These are phyloP conservation scores for Periophthalmus magnuspinnatus DNA, from an alignment of 2,797 vertebrate genomes.

Conservation along the genomic window DNA sequence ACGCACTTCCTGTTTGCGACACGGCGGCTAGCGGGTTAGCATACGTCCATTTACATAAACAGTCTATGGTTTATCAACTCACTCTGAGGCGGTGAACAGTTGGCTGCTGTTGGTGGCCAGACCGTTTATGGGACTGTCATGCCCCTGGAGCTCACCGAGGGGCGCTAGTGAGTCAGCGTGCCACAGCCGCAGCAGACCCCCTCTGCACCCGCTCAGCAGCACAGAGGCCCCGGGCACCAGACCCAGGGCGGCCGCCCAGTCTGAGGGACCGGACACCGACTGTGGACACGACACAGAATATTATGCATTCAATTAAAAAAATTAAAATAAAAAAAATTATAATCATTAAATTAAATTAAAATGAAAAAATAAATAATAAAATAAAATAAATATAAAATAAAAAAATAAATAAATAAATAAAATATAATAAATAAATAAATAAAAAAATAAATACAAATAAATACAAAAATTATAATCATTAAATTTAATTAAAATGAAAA, in stretches of 20 bases:
- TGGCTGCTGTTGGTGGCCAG: slow-evolving; percentile 90
- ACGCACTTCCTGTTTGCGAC: no score
- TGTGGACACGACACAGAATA: slow-evolving; percentile 64
- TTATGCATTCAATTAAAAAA: neutral
- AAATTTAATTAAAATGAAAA: no score
- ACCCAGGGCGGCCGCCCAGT: slow-evolving; percentile 91
- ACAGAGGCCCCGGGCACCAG: slow-evolving; percentile 79
- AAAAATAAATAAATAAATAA: no score
- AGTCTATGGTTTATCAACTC: slow-evolving; percentile 63
- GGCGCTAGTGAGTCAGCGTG: slow-evolving; percentile 82
- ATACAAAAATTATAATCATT: no score
- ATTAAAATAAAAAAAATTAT: no score
- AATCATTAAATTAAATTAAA: no score
- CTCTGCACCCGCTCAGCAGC: slow-evolving; percentile 89
- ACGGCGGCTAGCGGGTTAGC: no score
- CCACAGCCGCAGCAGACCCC: slow-evolving; percentile 92
- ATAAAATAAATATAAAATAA: no score
- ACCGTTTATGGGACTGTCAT: slow-evolving; percentile 92
- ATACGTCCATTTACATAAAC: no score
- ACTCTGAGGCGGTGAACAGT: slow-evolving; percentile 96
- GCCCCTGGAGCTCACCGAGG: slow-evolving; percentile 87
- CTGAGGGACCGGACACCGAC: slow-evolving; percentile 83
- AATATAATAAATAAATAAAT: no score
- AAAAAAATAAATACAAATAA: no score
- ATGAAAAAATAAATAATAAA: no score